These are phyloP conservation scores for Drosophila mayaguana DNA, from an alignment of 2,888 invertebrate species.

Conservation along the genomic window DNA sequence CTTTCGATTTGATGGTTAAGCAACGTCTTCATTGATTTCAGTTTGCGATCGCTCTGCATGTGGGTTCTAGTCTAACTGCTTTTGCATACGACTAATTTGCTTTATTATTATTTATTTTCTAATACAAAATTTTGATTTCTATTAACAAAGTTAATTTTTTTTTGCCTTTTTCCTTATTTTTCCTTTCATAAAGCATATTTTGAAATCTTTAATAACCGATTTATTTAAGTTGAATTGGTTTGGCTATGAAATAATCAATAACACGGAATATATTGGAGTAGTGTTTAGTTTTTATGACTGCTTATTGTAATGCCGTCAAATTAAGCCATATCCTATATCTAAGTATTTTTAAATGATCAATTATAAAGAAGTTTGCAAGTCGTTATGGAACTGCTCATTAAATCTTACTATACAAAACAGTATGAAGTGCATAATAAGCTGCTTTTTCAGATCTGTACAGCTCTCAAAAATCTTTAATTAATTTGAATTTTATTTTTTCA, in stretches of 20 bases:
- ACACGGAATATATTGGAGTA: background rate
- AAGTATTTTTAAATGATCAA: background rate
- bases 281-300: background rate
- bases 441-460: constrained; percentile 2
- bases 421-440: background rate
- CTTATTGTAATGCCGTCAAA: background rate
- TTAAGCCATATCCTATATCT: background rate
- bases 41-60: constrained; percentile 42
- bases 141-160: background rate
- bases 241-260: background rate
- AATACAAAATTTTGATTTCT: background rate
- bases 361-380: background rate
- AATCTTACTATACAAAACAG: background rate
- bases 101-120: background rate
- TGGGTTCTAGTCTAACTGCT: constrained; percentile 27
- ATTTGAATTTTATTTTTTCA: constrained; percentile 14
- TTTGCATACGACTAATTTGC: constrained; percentile 11
- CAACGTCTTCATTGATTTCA: constrained; percentile 17
- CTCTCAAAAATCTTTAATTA: background rate
- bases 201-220: background rate
- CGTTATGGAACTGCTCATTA: background rate
- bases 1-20: constrained; percentile 19
- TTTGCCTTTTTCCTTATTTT: background rate
- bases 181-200: background rate
- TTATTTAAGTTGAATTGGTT: background rate